These are phyloP conservation scores for Chaetodon trifascialis DNA, from an alignment of 2,113 vertebrate genomes.

Conservation along the genomic window DNA sequence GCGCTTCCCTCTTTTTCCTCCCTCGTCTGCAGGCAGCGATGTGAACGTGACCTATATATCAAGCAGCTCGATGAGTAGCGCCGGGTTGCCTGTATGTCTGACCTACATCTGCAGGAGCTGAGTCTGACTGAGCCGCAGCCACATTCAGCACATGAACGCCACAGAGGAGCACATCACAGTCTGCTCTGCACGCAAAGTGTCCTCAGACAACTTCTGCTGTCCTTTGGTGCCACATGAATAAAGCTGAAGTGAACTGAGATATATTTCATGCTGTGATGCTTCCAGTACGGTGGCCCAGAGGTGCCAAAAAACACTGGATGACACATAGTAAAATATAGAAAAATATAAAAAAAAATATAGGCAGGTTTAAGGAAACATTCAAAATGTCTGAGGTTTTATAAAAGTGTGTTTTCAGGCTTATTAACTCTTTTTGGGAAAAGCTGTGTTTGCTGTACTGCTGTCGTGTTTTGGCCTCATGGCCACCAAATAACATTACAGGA, in stretches of 20 bases:
- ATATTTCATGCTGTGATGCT: neutral
- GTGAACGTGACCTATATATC: slow-evolving; percentile 65
- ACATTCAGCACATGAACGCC: neutral
- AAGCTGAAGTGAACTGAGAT: neutral
- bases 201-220: no score
- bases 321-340: neutral
- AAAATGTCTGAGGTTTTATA: no score
- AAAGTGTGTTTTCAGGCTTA: no score
- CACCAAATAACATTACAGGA: no score
- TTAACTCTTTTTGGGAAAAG: no score
- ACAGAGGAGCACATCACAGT: neutral
- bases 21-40: slow-evolving; percentile 2
- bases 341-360: no score
- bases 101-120: slow-evolving; percentile 69
- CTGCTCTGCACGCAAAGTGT: no score
- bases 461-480: no score
- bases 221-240: no score
- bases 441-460: no score
- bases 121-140: slow-evolving; percentile 13
- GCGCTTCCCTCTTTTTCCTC: neutral
- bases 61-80: slow-evolving; percentile 44
- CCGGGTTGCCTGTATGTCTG: slow-evolving; percentile 46
- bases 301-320: neutral
- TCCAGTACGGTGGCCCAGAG: neutral
- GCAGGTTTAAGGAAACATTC: neutral